Base-by-base conservation (phyloP, 2,888 invertebrate genomes). In the Trimorus sp. region DNA sequence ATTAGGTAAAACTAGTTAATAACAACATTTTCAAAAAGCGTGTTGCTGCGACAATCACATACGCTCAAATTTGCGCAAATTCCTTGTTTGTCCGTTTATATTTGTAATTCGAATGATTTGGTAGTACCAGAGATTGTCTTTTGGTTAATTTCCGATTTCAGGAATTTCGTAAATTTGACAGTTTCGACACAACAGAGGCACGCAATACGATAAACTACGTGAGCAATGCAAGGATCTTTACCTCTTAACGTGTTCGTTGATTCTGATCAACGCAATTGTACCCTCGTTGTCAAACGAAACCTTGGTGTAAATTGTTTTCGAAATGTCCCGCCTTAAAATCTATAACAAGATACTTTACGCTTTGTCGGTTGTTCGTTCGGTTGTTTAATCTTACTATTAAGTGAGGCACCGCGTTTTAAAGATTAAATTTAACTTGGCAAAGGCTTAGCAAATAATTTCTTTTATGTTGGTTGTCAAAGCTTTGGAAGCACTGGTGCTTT, bases 391-490 rank as follows among this genome's bases (percentile, higher is more conserved):
- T 73, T 74, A 79, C 73, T 73, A 54, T 78, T 74, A 74, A 26
- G 53, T 66, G 66, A 79, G 79, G 79, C 79, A 79, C 79, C 73
- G 74, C 79, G 58, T 79, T 79, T 73, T 79, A 79, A 68, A 79
- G 16, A 79, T 73, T 73, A 69, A 79, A 79, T 79, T 3, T 26
- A 79, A 79, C 73, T 79, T 79, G 74, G 74, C 77, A 70, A 70
- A 69, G 70, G 70, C 77, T 77, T 63, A 70, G 65, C 69, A 77
- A 70, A 77, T 76, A 9, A 59, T 40, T 59, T 42, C 3, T 59
- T 11, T 42, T 8, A 7, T 7, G 26, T 54, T 54, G 51, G 11
- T 49, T 49, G 15, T 26, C 26, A 26, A 38, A 63, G 63, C 63
- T 37, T 63, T 63, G 49, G 40, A 45, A 63, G 51, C 63, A 51